Conservation (phyloP, 2,797 vertebrate genomes). For the Pristis pectinata region DNA sequence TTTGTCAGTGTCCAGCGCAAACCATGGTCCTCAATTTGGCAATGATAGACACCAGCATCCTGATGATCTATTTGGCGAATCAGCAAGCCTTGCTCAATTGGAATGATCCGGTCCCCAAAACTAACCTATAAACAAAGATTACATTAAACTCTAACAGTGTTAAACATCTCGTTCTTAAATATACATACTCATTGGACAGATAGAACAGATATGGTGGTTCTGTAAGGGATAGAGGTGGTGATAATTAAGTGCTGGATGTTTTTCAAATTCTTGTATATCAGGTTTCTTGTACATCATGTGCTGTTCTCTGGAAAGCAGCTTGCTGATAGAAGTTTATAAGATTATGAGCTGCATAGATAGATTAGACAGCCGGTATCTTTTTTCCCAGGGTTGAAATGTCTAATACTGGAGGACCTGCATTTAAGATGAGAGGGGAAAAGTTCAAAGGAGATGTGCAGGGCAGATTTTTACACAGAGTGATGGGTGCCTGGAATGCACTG, state of each 20-base stretch:
- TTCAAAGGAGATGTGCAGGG: too few relatives aligned
- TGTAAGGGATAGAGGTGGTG: too few relatives aligned
- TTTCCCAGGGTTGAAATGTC: too few relatives aligned
- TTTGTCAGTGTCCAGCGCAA: constrained; percentile 69
- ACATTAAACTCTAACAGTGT: neutral
- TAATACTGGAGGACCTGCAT: too few relatives aligned
- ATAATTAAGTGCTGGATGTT: neutral
- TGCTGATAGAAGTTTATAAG: too few relatives aligned
- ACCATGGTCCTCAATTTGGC: constrained; percentile 70
- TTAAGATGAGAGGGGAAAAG: too few relatives aligned
- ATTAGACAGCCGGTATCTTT: too few relatives aligned
- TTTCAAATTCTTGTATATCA: neutral
- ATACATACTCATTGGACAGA: neutral
- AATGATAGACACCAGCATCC: constrained; percentile 66
- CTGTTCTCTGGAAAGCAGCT: too few relatives aligned
- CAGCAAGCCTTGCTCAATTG: constrained; percentile 66
- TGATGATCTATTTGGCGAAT: constrained; percentile 61
- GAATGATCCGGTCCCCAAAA: constrained; percentile 62
- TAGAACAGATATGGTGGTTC: neutral
- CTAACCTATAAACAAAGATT: constrained; percentile 51
- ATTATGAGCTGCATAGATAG: too few relatives aligned
- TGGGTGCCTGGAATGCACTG: too few relatives aligned
- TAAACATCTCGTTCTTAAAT: neutral
- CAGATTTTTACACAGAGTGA: too few relatives aligned
- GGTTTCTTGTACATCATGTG: neutral